A percentile compares a stretch with the other conserved stretches of the same genome.
Evolutionary conservation across 2,797 vertebrate species (phyloP).

Genomic region (Lutjanus argentimaculatus): DNA sequence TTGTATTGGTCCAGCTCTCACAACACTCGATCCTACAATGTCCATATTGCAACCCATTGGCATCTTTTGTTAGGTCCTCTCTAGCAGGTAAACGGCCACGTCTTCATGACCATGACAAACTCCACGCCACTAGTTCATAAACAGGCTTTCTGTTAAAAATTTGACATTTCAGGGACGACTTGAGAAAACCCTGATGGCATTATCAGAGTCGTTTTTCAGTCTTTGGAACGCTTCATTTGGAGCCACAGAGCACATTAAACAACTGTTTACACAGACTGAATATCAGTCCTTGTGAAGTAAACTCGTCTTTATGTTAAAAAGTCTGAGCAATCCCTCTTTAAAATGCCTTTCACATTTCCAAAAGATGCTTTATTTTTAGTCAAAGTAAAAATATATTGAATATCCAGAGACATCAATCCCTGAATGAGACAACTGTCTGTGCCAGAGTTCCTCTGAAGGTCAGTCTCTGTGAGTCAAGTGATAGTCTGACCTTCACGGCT

Average conservation of each 20-base stretch:
- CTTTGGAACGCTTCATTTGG: not conserved
- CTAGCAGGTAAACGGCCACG: not conserved
- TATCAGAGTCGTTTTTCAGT: not conserved
- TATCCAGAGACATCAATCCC: constrained; percentile 28
- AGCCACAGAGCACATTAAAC: not conserved
- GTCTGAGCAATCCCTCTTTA: not conserved
- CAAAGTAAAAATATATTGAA: not conserved
- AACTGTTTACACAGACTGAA: not conserved
- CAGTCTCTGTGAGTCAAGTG: constrained; percentile 61
- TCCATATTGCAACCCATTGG: not conserved
- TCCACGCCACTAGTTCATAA: not conserved
- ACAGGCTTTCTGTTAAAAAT: not conserved
- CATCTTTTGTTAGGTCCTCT: not conserved
- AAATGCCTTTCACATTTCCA: constrained; percentile 3
- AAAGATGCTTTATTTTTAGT: constrained; percentile 4
- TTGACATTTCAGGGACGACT: not conserved
- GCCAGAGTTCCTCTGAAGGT: constrained; percentile 73
- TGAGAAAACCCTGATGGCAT: constrained; percentile 10
- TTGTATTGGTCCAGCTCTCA: not conserved
- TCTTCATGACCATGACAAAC: constrained; percentile 1
- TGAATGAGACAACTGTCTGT: constrained; percentile 58
- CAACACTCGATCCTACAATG: not conserved
- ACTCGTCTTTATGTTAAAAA: not conserved
- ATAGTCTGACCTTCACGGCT: constrained; percentile 76
- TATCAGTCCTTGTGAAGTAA: not conserved